These are phyloP conservation scores for Ivindomyrus marchei DNA, from an alignment of 2,113 vertebrate genomes.

Conservation along the genomic window DNA sequence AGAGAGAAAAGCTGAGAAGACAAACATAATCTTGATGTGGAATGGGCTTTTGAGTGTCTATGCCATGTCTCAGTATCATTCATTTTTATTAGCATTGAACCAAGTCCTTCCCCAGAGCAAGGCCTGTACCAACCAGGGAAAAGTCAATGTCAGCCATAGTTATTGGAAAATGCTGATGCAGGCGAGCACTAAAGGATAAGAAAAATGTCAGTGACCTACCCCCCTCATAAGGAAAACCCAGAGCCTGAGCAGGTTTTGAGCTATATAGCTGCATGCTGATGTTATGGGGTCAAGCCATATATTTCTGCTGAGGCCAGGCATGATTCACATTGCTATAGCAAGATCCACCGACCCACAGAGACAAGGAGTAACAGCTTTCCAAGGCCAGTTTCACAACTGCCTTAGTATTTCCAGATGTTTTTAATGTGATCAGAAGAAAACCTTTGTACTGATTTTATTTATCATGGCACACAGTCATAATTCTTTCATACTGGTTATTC, in stretches of 20 bases:
- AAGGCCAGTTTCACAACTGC: background rate
- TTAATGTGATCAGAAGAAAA: background rate
- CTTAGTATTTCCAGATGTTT: background rate
- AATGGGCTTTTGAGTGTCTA: no score
- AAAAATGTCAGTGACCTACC: background rate
- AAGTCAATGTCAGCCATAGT: background rate
- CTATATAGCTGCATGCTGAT: background rate
- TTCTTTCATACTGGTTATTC: background rate
- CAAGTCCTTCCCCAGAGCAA: no score
- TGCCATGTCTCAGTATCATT: no score
- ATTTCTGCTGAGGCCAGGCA: background rate
- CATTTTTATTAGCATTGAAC: no score
- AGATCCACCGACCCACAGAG: background rate
- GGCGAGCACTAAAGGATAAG: background rate
- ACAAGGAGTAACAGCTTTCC: background rate
- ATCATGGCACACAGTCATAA: background rate
- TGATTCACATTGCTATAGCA: background rate
- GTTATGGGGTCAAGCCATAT: background rate
- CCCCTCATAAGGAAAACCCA: no score
- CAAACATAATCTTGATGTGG: no score
- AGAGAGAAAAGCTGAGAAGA: no score
- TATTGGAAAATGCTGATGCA: background rate
- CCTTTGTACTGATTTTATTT: background rate
- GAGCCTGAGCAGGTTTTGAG: no score
- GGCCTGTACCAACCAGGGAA: no score